Evolutionary conservation across 1,140 invertebrate species (phyloP).

Genomic region (Meloidogyne floridensis): DNA sequence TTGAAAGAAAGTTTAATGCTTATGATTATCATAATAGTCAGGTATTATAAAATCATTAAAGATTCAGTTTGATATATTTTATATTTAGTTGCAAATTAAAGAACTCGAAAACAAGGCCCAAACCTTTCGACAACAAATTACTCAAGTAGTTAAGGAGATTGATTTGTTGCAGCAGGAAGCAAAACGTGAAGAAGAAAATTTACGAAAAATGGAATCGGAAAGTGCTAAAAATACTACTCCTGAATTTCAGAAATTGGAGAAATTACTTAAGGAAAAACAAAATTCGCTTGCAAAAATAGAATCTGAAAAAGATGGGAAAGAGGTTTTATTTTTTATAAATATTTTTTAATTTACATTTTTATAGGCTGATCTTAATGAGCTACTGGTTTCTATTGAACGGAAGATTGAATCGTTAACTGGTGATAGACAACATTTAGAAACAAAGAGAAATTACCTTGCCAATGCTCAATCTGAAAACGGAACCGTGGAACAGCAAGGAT

Average conservation of each 20-base stretch:
- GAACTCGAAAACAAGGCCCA: conserved; percentile 15
- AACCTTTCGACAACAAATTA: neutral
- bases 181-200: conserved; percentile 17
- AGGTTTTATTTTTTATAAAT: conserved; percentile 7
- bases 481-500: conserved; percentile 72
- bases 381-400: neutral
- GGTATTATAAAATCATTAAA: conserved; percentile 23
- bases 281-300: conserved; percentile 32
- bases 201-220: conserved; percentile 24
- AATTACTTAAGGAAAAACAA: conserved; percentile 27
- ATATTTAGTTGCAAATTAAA: neutral
- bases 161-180: neutral
- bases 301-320: conserved; percentile 39
- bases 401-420: conserved; percentile 30
- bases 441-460: conserved; percentile 48
- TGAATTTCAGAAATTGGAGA: conserved; percentile 25
- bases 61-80: neutral
- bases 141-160: conserved; percentile 24
- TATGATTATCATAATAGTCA: conserved; percentile 46
- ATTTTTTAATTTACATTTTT: neutral
- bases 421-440: conserved; percentile 48
- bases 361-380: neutral
- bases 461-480: conserved; percentile 42
- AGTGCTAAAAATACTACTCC: conserved; percentile 27
- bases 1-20: conserved; percentile 68